These are phyloP conservation scores for Phyllotreta striolata DNA, from an alignment of 2,888 invertebrate species.

Conservation along the genomic window DNA sequence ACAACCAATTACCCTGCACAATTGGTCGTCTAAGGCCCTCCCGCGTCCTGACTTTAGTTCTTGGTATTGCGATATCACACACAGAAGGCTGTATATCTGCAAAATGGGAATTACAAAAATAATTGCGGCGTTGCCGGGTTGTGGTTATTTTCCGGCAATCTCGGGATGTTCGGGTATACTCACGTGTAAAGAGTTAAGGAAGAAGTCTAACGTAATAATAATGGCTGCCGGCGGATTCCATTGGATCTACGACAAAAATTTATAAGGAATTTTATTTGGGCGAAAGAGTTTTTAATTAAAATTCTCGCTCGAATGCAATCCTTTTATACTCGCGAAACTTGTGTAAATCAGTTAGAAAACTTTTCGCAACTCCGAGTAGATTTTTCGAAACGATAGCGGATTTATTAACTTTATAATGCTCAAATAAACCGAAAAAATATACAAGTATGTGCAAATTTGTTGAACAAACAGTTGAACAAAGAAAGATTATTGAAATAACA, in stretches of 20 bases:
- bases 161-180: conserved; percentile 60
- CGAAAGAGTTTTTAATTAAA: conserved; percentile 12
- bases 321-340: conserved; percentile 1
- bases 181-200: conserved; percentile 78
- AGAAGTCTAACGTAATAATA: conserved; percentile 80
- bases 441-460: not conserved
- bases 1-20: conserved; percentile 66
- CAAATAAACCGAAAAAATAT: not conserved
- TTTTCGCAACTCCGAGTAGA: not conserved
- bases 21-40: conserved; percentile 72
- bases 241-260: conserved; percentile 58
- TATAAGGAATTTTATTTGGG: too few relatives aligned
- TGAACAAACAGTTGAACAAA: not conserved
- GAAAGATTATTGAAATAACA: too few relatives aligned
- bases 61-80: conserved; percentile 88
- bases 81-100: conserved; percentile 82
- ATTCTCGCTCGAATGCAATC: too few relatives aligned
- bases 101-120: conserved; percentile 42
- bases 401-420: too few relatives aligned
- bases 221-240: conserved; percentile 80
- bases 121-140: too few relatives aligned
- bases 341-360: conserved; percentile 6
- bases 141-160: too few relatives aligned
- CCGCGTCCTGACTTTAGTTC: conserved; percentile 79
- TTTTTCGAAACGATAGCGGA: too few relatives aligned